These are phyloP conservation scores for Donacobius atricapilla DNA, from an alignment of 2,113 vertebrate genomes.

Conservation along the genomic window DNA sequence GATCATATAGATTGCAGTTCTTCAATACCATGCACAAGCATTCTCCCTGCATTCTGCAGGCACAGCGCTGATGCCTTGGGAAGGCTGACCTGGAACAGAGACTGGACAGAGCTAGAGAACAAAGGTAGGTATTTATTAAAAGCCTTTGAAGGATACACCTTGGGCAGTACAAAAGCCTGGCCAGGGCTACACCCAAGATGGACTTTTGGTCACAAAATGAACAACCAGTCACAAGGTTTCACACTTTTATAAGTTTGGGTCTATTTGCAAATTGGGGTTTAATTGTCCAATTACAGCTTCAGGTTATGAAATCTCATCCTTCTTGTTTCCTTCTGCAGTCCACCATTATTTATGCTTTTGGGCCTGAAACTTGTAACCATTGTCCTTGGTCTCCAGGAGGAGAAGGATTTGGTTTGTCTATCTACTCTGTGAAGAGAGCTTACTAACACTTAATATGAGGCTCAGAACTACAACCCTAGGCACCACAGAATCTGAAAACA, in stretches of 20 bases:
- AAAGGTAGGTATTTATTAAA: neutral
- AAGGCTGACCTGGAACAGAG: neutral
- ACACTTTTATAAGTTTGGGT: neutral
- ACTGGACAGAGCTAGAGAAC: neutral
- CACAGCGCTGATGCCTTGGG: neutral
- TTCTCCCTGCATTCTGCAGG: neutral
- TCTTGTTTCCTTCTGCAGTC: neutral
- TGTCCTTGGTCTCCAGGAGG: neutral
- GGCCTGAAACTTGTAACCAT: neutral
- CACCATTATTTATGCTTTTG: neutral
- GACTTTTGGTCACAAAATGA: neutral
- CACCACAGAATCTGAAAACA: neutral
- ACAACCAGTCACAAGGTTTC: accelerated
- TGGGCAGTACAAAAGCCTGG: neutral
- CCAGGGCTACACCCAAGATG: neutral
- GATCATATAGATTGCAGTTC: neutral
- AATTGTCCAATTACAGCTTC: neutral
- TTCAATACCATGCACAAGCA: neutral
- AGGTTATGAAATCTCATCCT: neutral
- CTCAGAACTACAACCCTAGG: neutral
- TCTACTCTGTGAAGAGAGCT: neutral
- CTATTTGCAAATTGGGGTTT: neutral
- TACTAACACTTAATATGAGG: neutral
- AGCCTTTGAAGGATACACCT: neutral
- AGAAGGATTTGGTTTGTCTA: neutral